Base-by-base conservation (phyloP, 1,140 invertebrate genomes). In the Trissolcus basalis region DNA sequence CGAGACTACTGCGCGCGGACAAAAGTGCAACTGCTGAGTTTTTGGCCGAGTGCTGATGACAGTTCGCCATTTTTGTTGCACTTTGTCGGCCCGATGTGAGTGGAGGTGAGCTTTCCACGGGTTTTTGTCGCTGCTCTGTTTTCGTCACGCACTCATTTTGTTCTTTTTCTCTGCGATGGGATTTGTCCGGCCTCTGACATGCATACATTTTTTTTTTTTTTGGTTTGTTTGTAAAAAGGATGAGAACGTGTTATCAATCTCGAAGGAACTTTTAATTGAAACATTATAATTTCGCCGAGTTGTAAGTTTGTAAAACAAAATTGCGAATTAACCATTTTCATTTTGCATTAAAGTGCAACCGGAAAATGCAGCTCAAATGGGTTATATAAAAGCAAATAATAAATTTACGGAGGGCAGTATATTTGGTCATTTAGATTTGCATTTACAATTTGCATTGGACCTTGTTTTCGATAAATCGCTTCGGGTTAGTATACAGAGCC, bases 1-100 rank as follows among this genome's bases (percentile, higher is more conserved):
- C 35, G 27, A 55, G 19, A 27, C 19, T 27, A 27, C 19, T 27
- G 6, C 19, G 19, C 19, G 19, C 19, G 39, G 12, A 19, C 9
- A 63, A 63, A 71, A 63, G 68, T 71, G 68, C 68, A 70, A 59
- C 55, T 41, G 7, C 50, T 14, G 45, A 58, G 63, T 58, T 68
- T 68, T 68, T 59, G 54, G 58, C 27, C 54, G 64, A 61, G 43
- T 71, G 68, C 49, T 58, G 51, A 36, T 63, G 68, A 71, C 68
- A 71, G 68, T 61, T 71, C 3, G 58, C 19, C 7, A 71, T 63
- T 71, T 70, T 71, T 71, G 59, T 64, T 70, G 55, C 65, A 60
- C 56, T 69, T 60, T 59, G 39, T 13, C n/a, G 10, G 16, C 43
- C 11, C 32, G 19, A 53, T 53, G 58, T 36, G 54, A 60, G 45